Evolutionary conservation across 2,797 vertebrate species (phyloP).

Genomic region (Nyctibius grandis): DNA sequence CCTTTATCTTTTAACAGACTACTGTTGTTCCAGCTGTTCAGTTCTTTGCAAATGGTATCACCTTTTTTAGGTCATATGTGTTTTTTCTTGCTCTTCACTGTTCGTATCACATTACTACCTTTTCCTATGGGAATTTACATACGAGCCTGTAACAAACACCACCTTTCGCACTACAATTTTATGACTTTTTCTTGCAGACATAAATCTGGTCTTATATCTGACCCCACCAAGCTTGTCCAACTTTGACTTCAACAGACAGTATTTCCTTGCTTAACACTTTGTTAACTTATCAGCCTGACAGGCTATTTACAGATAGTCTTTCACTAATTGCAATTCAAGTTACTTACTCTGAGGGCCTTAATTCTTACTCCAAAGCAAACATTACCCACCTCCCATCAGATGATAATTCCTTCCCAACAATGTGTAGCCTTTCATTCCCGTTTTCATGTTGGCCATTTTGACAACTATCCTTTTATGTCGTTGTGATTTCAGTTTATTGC

Average conservation of each 20-base stretch:
- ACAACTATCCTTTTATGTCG: background rate
- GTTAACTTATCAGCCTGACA: background rate
- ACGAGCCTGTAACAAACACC: background rate
- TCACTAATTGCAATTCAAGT: background rate
- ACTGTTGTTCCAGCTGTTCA: background rate
- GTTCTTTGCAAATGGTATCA: background rate
- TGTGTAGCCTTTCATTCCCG: background rate
- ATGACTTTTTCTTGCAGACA: background rate
- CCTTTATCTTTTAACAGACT: background rate
- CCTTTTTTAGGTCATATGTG: background rate
- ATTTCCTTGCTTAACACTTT: background rate
- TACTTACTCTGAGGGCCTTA: background rate
- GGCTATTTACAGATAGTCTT: background rate
- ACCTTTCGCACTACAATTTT: rapidly evolving
- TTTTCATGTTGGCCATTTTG: background rate
- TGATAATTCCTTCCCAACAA: background rate
- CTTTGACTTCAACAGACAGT: background rate
- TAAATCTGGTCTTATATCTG: background rate
- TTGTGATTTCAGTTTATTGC: background rate
- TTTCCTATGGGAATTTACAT: background rate
- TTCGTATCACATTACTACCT: background rate
- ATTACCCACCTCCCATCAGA: background rate
- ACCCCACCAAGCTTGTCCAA: background rate
- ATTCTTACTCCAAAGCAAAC: background rate
- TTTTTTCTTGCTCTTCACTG: background rate